Evolutionary conservation across 2,113 vertebrate species (phyloP), one percentile per base, ranked within the genome.

Genomic region (Lethenteron camtschaticum): DNA sequence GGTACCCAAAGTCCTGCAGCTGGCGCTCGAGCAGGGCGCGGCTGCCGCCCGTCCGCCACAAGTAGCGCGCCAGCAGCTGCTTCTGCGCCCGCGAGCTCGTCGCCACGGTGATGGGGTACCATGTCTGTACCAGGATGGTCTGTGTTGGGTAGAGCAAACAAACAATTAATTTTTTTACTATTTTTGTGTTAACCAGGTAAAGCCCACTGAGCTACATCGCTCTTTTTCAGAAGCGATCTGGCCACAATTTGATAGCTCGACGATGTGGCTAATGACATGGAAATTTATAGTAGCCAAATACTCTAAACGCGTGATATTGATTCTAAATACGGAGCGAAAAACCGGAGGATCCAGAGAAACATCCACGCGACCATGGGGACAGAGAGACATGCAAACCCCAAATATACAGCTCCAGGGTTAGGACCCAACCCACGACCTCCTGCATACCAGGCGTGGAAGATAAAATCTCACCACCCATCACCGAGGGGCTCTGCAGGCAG

Each of bases 91-190:
- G 77, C 73, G 82, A 83, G 58, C 82, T 71, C 41, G 83, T 83
- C 55, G 81, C 81, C 16, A 84, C 82, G 5, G 82, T 84, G 74
- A 83, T 83, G 41, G 83, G 83, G 69, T 83, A 84, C 83, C 82
- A 84, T 79, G 82, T 80, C 78, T 83, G 82, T 56, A 84, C 76
- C 73, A 84, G 75, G 79, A 83, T 81, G 10, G 82, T 83, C 83
- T 83, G 20, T 71, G 59, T 41, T 41, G 41, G 41, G 41, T 41
- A 41, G 5, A 41, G 41, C 41, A 41, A 56, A 58, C 16, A 20
- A 69, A 10, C n/a, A 56, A 66, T 56, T 55, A 11, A 9, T 56
- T 68, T 59, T 1, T 14, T 71, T 71, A 12, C 24, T 16, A 41
- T 3, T 56, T 13, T 18, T 68, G 18, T 59, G 56, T 41, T 70